Base-by-base conservation (phyloP, 1,140 invertebrate species). In the Ladona fulva region DNA sequence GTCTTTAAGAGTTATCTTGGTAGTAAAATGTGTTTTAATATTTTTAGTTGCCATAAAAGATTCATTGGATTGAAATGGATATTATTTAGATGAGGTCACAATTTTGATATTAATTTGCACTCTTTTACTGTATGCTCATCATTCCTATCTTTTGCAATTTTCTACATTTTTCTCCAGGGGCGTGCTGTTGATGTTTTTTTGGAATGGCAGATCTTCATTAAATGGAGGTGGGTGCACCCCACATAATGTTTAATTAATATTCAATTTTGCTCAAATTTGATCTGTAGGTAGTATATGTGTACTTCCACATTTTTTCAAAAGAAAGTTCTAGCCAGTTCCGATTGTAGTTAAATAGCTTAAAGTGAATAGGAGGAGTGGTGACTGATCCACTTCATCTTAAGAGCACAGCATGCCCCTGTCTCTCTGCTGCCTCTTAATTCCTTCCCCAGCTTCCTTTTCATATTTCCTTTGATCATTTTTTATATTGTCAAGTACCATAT, bases 131-230 rank as follows among this genome's bases (percentile, higher is more conserved):
- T 22, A 66, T 66, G 29, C n/a, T 66, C 52, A 66, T 66, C 52
- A 66, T 66, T 19, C 52, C 52, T 66, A 66, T 22, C 52, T 66
- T 66, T 66, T 66, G 52, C 52, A 66, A 66, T 66, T 66, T 22
- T 66, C 52, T 22, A 66, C 52, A 66, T 66, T 66, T 22, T 66
- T 66, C 52, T 66, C 52, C 52, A 66, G 52, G 52, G 52, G 52
- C 52, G 52, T 66, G 52, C 52, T 66, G 52, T 66, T 66, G 52
- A 66, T 66, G 16, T 66, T 66, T 66, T 66, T 66, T 66, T 66
- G 52, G 52, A 66, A 19, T 66, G 52, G 52, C 52, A 19, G 52
- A 66, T 66, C 52, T 22, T 19, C 52, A 66, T 66, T 66, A 66
- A 66, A 19, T 66, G 52, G 52, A 66, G 52, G 52, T 66, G 52